Base-by-base conservation (phyloP, 2,797 vertebrate species). In the Hyperoplus immaculatus region DNA sequence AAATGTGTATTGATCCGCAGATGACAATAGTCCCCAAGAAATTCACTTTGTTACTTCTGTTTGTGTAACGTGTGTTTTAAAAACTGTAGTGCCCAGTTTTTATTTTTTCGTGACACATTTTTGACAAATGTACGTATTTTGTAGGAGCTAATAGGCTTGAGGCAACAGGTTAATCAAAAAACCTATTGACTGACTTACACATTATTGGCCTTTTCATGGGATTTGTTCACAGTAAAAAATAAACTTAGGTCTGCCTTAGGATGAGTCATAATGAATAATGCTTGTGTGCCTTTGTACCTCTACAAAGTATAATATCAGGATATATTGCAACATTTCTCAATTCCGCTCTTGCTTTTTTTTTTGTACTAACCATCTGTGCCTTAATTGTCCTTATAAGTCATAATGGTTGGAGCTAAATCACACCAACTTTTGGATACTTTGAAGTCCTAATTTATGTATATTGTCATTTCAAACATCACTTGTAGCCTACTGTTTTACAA, bases 1-100 rank as follows among this genome's bases (percentile, higher is more conserved):
- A 77, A 69, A 60, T 46, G 57, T 59, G 47, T 69, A 77, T 72
- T 53, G 63, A 72, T 67, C 59, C 38, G 6, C 53, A 18, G 42
- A 16, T 59, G 50, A 60, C 73, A 71, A 70, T 67, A 72, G 69
- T 55, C 49, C 50, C 39, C 13, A 21, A n/a, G 13, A 72, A 65
- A 53, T 59, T 43, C 18, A 59, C 18, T 15, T 7, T 57, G 29
- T 77, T 29, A 15, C 54, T 79, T 14, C 41, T 50, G 46, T 49
- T 53, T 21, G n/a, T 61, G 36, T 56, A 14, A 41, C 0, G 43
- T 29, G 62, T 39, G 15, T 29, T 29, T 49, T 56, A 16, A 53
- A 65, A 5, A 12, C 39, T 14, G n/a, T 16, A 16, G 18, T 36
- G 8, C 6, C 10, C 10, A 36, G 51, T n/a, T 42, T 6, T 38